Conservation (phyloP, 2,888 invertebrate species). For the Drosophila emarginata region DNA sequence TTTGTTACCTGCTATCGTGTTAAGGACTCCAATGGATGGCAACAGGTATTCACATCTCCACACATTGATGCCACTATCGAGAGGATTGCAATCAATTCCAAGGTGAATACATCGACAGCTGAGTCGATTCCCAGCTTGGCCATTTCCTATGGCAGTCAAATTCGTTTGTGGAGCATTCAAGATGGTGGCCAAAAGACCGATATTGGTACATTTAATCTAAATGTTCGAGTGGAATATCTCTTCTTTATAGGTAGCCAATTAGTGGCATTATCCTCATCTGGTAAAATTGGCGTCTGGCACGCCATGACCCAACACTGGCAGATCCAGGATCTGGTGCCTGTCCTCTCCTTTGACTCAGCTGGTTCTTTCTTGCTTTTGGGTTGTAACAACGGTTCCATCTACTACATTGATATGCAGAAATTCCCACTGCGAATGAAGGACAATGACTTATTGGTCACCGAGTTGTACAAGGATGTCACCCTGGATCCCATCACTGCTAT, state of each 20-base stretch:
- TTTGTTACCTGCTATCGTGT: conserved; percentile 96
- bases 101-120: conserved; percentile 83
- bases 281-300: conserved; percentile 99
- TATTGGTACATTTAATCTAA: conserved; percentile 94
- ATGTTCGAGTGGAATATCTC: conserved; percentile 96
- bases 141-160: conserved; percentile 89
- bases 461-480: conserved; percentile 96
- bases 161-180: conserved; percentile 90
- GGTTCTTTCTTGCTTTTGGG: conserved; percentile 97
- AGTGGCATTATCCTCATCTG: conserved; percentile 95
- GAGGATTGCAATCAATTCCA: conserved; percentile 93
- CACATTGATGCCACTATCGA: conserved; percentile 94
- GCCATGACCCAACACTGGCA: conserved; percentile 99
- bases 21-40: conserved; percentile 98
- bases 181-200: conserved; percentile 90
- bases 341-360: conserved; percentile 97
- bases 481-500: conserved; percentile 98
- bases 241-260: conserved; percentile 99
- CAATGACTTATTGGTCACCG: conserved; percentile 98
- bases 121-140: conserved; percentile 87
- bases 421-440: conserved; percentile 99
- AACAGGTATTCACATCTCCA: conserved; percentile 95
- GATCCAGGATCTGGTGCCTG: conserved; percentile 97
- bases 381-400: conserved; percentile 97
- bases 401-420: conserved; percentile 99